Evolutionary conservation across 2,888 invertebrate species (phyloP).

Genomic region (Xylocampa areola): DNA sequence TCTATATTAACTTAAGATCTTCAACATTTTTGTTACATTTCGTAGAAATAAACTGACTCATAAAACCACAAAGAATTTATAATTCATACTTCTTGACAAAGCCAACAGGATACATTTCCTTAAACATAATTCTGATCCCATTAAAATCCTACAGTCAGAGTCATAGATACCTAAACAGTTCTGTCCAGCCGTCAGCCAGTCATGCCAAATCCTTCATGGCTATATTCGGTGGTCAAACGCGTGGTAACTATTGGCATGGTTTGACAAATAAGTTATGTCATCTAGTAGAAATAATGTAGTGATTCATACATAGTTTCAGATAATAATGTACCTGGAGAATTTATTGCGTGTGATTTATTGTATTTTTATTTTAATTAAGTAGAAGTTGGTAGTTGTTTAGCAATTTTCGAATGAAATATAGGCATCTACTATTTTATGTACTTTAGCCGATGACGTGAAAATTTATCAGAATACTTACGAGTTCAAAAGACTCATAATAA

Average conservation of each 20-base stretch:
- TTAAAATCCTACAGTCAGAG: constrained; percentile 27
- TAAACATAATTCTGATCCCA: constrained; percentile 4
- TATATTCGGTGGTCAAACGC: constrained; percentile 36
- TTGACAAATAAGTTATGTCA: constrained; percentile 34
- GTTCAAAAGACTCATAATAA: too few relatives aligned
- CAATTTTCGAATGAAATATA: too few relatives aligned
- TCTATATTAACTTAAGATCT: too few relatives aligned
- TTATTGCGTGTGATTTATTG: constrained; percentile 27
- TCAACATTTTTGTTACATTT: too few relatives aligned
- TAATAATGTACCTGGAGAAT: constrained; percentile 24
- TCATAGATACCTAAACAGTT: constrained; percentile 8
- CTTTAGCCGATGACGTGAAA: too few relatives aligned
- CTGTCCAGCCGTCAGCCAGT: constrained; percentile 31
- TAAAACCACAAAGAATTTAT: too few relatives aligned
- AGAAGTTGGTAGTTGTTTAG: too few relatives aligned
- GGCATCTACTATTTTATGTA: too few relatives aligned
- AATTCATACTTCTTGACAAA: constrained; percentile 29
- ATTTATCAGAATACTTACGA: too few relatives aligned
- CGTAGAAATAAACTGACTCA: too few relatives aligned
- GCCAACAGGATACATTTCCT: constrained; percentile 6
- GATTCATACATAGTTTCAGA: constrained; percentile 30
- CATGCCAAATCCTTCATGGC: constrained; percentile 13
- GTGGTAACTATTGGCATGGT: constrained; percentile 16
- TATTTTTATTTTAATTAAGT: too few relatives aligned
- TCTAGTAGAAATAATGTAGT: constrained; percentile 19